phyloP scores from a whole-genome alignment of 2,888 invertebrate genomes.

The Thereva nobilitata region DNA sequence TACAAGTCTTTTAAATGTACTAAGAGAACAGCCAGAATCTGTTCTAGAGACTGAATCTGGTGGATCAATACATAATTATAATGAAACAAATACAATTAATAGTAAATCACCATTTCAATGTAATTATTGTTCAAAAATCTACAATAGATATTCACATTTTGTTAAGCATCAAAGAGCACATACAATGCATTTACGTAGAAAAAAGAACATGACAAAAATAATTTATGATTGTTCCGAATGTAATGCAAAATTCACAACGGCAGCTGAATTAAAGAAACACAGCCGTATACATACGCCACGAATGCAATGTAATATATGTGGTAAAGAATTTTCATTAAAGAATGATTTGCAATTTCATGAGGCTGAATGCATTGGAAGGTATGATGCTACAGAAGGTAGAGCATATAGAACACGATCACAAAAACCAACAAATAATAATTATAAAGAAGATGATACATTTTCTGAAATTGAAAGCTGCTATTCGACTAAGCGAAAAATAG shows the following conservation, averaged over 20 bases:
- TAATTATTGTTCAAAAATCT: conserved; percentile 34
- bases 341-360: conserved; percentile 36
- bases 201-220: neutral
- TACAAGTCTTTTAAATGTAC: conserved; percentile 29
- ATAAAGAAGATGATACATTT: neutral
- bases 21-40: conserved; percentile 42
- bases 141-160: conserved; percentile 14
- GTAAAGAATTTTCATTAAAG: conserved; percentile 20
- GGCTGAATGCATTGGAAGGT: conserved; percentile 37
- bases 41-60: conserved; percentile 44
- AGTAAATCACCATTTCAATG: conserved; percentile 22
- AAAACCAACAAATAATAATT: conserved; percentile 2
- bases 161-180: conserved; percentile 25
- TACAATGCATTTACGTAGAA: neutral
- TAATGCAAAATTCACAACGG: neutral
- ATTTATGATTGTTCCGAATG: conserved; percentile 13
- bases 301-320: conserved; percentile 35
- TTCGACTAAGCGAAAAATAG: too few species aligned
- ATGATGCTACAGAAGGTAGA: neutral
- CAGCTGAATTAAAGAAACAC: conserved; percentile 33
- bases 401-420: conserved; percentile 19
- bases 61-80: conserved; percentile 7
- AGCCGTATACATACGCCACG: conserved; percentile 23
- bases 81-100: conserved; percentile 1
- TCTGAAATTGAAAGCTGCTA: neutral